phyloP scores from a whole-genome alignment of 2,797 vertebrate species.

The Sebastes nivosus region DNA sequence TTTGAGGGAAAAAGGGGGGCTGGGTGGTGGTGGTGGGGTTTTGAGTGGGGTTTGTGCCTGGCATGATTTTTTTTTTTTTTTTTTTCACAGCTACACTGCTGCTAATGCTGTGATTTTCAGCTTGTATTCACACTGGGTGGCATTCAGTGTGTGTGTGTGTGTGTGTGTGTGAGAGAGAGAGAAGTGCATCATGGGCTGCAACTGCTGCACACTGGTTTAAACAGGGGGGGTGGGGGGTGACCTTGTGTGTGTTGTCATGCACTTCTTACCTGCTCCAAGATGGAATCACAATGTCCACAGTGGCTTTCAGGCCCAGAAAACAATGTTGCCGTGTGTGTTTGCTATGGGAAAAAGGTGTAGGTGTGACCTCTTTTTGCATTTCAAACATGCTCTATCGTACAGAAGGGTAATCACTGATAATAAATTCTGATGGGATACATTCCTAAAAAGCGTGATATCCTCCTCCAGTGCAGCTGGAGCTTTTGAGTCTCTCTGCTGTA shows the following conservation, averaged over 20 bases:
- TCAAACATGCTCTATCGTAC: not conserved
- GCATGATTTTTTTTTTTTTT: not conserved
- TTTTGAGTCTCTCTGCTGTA: not conserved
- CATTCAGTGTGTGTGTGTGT: not conserved
- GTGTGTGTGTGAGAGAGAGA: not conserved
- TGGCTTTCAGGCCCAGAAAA: not conserved
- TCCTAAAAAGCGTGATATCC: not conserved
- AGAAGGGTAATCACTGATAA: not conserved
- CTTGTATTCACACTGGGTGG: conserved; percentile 41
- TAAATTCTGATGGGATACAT: not conserved
- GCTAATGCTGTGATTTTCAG: conserved; percentile 42
- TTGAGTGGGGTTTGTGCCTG: not conserved
- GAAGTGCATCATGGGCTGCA: not conserved
- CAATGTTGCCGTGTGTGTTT: not conserved
- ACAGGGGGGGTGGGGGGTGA: not conserved
- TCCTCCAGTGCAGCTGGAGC: not conserved
- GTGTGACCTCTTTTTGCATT: not conserved
- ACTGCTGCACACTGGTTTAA: not conserved
- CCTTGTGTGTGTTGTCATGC: conserved; percentile 26
- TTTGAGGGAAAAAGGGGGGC: not conserved
- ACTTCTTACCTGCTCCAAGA: not conserved
- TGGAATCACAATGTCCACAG: not conserved
- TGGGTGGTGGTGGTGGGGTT: not conserved
- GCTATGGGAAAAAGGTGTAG: not conserved
- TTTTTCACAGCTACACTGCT: conserved; percentile 6